Percentiles rank a stretch among this genome's conserved stretches.
Evolutionary conservation across 1,140 invertebrate genomes (phyloP).

Genomic region (Scaptodrosophila lebanonensis): DNA sequence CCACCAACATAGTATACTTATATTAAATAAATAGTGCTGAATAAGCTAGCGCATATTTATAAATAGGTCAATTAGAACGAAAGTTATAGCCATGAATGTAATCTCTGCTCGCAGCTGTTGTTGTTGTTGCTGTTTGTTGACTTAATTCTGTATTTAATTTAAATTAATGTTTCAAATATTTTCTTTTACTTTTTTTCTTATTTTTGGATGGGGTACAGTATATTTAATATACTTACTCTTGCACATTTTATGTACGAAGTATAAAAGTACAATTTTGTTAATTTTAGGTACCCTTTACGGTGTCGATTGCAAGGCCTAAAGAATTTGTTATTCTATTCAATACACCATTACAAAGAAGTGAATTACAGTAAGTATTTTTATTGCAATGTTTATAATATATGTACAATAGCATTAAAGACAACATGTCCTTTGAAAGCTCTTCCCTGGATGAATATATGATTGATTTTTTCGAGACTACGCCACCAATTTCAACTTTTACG

Average conservation of each 20-base stretch:
- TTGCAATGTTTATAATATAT: not conserved
- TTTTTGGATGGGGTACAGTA: no score
- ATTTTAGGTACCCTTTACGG: constrained; percentile 81
- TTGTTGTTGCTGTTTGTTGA: no score
- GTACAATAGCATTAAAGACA: not conserved
- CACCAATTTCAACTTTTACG: constrained; percentile 90
- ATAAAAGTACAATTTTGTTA: no score
- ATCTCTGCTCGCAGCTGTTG: no score
- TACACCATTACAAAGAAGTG: constrained; percentile 79
- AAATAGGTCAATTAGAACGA: no score
- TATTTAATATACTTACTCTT: no score
- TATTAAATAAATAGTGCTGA: no score
- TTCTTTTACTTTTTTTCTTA: not conserved
- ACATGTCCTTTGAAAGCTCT: constrained; percentile 8
- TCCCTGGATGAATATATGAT: constrained; percentile 78
- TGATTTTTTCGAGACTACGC: constrained; percentile 85
- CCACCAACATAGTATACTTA: no score
- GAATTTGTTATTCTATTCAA: constrained; percentile 82
- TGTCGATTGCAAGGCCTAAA: constrained; percentile 81
- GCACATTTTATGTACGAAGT: no score
- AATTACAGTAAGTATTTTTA: constrained; percentile 80
- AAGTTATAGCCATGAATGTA: no score
- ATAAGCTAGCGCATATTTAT: no score
- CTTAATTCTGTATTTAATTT: no score
- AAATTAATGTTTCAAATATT: not conserved